phyloP scores from a whole-genome alignment of 2,797 vertebrate species.

The Strix occidentalis region DNA sequence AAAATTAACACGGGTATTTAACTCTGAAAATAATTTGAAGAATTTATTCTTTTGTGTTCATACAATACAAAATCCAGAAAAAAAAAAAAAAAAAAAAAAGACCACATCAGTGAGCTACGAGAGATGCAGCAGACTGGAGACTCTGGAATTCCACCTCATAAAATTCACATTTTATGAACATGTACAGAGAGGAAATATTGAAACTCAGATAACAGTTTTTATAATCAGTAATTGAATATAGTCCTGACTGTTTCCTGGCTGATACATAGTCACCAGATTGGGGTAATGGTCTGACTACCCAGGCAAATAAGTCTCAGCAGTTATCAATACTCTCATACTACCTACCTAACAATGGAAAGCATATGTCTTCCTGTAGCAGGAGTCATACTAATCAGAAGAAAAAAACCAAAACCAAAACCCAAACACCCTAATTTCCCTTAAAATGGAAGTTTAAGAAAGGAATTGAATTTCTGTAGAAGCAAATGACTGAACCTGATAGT shows the following conservation, averaged over 20 bases:
- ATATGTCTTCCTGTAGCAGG: not conserved
- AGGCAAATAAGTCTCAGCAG: not conserved
- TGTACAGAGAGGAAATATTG: not conserved
- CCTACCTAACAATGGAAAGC: not conserved
- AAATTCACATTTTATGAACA: not conserved
- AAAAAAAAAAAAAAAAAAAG: too few relatives aligned
- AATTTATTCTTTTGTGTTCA: not conserved
- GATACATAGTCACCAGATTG: not conserved
- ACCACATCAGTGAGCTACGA: not conserved
- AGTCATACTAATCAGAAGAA: not conserved
- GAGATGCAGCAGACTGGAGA: not conserved
- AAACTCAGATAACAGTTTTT: not conserved
- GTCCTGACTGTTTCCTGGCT: not conserved
- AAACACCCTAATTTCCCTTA: not conserved
- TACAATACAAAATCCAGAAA: not conserved
- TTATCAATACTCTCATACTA: not conserved
- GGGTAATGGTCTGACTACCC: not conserved
- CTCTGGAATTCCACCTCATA: not conserved
- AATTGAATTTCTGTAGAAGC: not conserved
- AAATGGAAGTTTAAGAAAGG: not conserved
- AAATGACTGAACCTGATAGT: not conserved
- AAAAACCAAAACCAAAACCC: too few relatives aligned
- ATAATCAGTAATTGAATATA: not conserved
- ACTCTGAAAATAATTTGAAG: not conserved
- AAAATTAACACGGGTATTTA: not conserved